Evolutionary conservation across 1,140 invertebrate genomes (phyloP).

Genomic region (Periplaneta americana): DNA sequence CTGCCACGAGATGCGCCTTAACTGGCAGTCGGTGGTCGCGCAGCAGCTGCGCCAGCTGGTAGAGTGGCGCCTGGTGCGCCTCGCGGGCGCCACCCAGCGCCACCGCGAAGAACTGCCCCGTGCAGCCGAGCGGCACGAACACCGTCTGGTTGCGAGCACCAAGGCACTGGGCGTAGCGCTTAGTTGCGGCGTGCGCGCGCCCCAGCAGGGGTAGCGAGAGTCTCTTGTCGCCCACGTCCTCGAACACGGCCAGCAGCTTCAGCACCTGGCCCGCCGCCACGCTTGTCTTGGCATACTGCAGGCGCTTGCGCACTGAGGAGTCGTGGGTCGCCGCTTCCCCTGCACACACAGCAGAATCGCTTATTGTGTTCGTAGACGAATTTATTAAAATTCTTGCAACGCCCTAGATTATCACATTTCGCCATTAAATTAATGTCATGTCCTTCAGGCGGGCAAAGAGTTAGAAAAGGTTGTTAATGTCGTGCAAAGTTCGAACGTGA

Average conservation of each 20-base stretch:
- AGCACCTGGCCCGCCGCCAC: slow-evolving; percentile 33
- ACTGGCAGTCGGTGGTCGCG: slow-evolving; percentile 30
- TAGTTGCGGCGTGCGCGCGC: slow-evolving; percentile 15
- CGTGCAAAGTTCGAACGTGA: too few species aligned
- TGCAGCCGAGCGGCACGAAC: slow-evolving; percentile 33
- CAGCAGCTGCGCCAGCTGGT: slow-evolving; percentile 23
- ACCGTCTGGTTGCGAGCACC: slow-evolving; percentile 34
- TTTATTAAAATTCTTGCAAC: too few species aligned
- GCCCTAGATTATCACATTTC: too few species aligned
- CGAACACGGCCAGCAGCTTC: slow-evolving; percentile 34
- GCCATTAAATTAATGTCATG: too few species aligned
- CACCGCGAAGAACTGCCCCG: slow-evolving; percentile 36
- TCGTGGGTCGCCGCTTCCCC: background rate
- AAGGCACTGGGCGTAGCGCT: slow-evolving; percentile 37
- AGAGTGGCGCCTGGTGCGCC: background rate
- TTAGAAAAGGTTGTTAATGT: too few species aligned
- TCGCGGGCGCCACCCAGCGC: slow-evolving; percentile 25
- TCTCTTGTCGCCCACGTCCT: slow-evolving; percentile 26
- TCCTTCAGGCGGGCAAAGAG: too few species aligned
- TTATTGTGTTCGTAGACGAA: too few species aligned
- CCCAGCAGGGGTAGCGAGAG: background rate
- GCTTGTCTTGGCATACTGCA: slow-evolving; percentile 25
- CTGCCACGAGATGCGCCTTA: slow-evolving; percentile 33
- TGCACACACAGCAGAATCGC: too few species aligned
- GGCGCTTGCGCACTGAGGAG: background rate